Evolutionary conservation across 2,113 vertebrate species (phyloP), one percentile per base, ranked within the genome.

Genomic region (Hippocampus zosterae): DNA sequence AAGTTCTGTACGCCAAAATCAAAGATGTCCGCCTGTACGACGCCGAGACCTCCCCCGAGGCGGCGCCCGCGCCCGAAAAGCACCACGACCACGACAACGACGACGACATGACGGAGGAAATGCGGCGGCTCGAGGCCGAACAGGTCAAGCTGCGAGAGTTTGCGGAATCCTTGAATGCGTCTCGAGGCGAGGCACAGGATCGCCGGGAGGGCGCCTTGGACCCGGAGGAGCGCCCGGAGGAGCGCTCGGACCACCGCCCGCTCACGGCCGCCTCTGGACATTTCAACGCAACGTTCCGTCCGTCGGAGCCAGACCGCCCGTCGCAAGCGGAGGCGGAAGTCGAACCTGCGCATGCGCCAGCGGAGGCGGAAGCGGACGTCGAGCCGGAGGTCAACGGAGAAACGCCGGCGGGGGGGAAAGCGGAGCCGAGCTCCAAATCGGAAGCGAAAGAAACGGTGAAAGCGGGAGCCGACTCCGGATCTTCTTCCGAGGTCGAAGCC

Each of bases 1-100:
- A 88, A 0, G 86, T 93, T 75, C 89, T 99, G 29, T 98, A 98
- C 48, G 88, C 85, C 62, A 98, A 95, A 90, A 98, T 99, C 73
- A 94, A 93, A 86, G 93, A 95, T 2, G 91, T 95, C 1, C 93
- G 93, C 59, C 21, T 11, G 0, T 11, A 67, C 12, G 84, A 70
- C 65, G 12, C 68, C n/a, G n/a, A 46, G 66, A 6, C 81, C 46
- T 18, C 75, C 1, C 19, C 60, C 63, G 0, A 76, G 73, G 21
- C 12, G 21, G 1, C 60, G 15, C 8, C 25, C 0, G 1, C 11
- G 19, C 7, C 2, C 37, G 18, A 67, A 2, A 2, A 23, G 1
- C 9, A 0, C 2, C 19, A 10, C 0, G 53, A 86, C 18, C 84
- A 86, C 13, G n/a, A 62, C 8, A 60, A 67, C 33, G 78, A 84